Conservation (phyloP, 92 coral and sea anemone species). For the Diadumene lineata region DNA sequence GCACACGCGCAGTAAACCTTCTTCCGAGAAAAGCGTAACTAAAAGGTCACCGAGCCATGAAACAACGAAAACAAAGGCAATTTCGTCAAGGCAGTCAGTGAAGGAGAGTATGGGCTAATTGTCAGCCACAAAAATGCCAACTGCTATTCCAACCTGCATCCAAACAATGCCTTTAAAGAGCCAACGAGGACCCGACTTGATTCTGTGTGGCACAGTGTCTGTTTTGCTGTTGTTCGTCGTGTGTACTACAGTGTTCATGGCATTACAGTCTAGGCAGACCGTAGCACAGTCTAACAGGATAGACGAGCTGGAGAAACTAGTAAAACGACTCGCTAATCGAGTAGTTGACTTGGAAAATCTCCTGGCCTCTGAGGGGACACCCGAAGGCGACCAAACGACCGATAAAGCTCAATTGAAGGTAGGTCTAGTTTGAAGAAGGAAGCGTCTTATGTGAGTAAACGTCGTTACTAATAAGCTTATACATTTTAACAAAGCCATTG, state of each 20-base stretch:
- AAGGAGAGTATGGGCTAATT: conserved; percentile 12
- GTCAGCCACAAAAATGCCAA: conserved; percentile 5
- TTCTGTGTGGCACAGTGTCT: conserved; percentile 29
- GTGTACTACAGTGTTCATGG: conserved; percentile 45
- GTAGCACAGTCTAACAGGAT: conserved; percentile 64
- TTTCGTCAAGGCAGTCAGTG: conserved; percentile 9
- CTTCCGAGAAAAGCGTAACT: conserved; percentile 39
- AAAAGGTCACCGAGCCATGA: conserved; percentile 45
- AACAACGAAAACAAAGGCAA: conserved; percentile 26
- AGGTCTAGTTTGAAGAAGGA: too few species aligned
- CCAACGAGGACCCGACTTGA: conserved; percentile 21
- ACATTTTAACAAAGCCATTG: too few species aligned
- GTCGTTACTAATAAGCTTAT: too few species aligned
- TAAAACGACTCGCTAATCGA: conserved; percentile 46
- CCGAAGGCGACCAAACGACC: conserved; percentile 9
- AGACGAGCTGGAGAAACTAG: conserved; percentile 60
- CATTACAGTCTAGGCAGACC: conserved; percentile 37
- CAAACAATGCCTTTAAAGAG: conserved; percentile 16
- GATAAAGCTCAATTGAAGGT: neutral
- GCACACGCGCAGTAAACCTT: conserved; percentile 35
- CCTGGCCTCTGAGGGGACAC: conserved; percentile 47
- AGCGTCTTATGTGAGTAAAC: too few species aligned
- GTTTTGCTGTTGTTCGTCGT: conserved; percentile 48
- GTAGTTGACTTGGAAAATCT: conserved; percentile 54
- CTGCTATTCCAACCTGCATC: neutral